These are phyloP conservation scores for Adrianichthys oophorus DNA, from an alignment of 2,797 vertebrate species.

Conservation along the genomic window DNA sequence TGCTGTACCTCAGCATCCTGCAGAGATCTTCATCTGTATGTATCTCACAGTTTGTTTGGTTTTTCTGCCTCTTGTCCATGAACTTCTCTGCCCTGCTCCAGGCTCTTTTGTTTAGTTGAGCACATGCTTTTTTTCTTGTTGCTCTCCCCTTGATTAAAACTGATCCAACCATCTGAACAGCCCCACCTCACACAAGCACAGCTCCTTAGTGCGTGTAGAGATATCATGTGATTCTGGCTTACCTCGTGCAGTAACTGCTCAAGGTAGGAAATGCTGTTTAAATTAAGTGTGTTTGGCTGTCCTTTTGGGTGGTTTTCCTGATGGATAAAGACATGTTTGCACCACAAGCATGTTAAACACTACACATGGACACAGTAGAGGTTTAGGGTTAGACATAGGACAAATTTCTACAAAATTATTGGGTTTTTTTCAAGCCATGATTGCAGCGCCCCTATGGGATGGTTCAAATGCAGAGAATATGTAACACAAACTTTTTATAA, in stretches of 20 bases:
- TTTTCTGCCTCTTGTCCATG: conserved; percentile 40
- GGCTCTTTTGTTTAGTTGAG: conserved; percentile 50
- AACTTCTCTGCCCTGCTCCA: conserved; percentile 16
- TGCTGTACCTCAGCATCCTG: conserved; percentile 12
- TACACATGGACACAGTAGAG: conserved; percentile 54
- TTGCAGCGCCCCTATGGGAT: too few species aligned
- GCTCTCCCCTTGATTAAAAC: conserved; percentile 65
- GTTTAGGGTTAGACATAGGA: conserved; percentile 63
- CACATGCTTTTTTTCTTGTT: conserved; percentile 60
- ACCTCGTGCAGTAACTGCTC: conserved; percentile 38
- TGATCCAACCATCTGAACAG: conserved; percentile 56
- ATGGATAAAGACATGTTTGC: conserved; percentile 50
- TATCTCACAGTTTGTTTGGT: conserved; percentile 59
- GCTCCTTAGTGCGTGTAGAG: conserved; percentile 31
- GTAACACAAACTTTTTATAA: too few species aligned
- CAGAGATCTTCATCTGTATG: conserved; percentile 37
- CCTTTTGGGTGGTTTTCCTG: conserved; percentile 56
- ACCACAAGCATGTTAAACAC: conserved; percentile 63
- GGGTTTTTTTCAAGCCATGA: too few species aligned
- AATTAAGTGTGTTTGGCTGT: conserved; percentile 62
- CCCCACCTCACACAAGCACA: conserved; percentile 24
- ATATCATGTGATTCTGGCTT: conserved; percentile 58
- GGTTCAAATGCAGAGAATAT: too few species aligned
- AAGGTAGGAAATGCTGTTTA: conserved; percentile 65
- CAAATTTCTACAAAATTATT: conserved; percentile 11